Evolutionary conservation across 2,113 vertebrate genomes (phyloP).

Genomic region (Galeopterus variegatus): DNA sequence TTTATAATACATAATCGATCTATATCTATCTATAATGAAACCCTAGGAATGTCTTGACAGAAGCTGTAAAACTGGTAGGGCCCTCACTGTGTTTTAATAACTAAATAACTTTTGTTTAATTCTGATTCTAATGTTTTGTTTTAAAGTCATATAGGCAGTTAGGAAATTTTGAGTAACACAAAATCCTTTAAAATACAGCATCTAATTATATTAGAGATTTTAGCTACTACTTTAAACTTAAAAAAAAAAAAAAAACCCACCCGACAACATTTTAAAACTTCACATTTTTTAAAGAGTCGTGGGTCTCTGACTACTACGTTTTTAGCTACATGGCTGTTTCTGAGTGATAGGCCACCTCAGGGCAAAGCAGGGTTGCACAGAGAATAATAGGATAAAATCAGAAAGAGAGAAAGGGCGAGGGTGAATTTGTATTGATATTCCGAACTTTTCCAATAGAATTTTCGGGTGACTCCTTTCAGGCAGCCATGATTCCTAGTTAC

Average conservation of each 20-base stretch:
- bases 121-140: neutral
- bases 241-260: neutral
- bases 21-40: neutral
- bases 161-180: conserved; percentile 18
- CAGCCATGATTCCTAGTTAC: neutral
- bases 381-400: neutral
- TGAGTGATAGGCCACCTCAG: neutral
- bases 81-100: conserved; percentile 1
- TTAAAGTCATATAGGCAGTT: neutral
- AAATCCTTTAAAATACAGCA: conserved; percentile 51
- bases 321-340: neutral
- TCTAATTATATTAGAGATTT: conserved; percentile 50
- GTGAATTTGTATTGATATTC: neutral
- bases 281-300: neutral
- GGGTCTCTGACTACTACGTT: neutral
- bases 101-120: conserved; percentile 54
- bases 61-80: neutral
- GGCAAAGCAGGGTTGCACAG: neutral
- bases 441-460: conserved; percentile 28
- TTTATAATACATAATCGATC: neutral
- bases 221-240: neutral
- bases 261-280: conserved; percentile 44
- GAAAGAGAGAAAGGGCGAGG: neutral
- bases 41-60: neutral
- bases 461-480: neutral